Conservation (phyloP, 2,888 invertebrate genomes). For the Tanaodytes sp. region DNA sequence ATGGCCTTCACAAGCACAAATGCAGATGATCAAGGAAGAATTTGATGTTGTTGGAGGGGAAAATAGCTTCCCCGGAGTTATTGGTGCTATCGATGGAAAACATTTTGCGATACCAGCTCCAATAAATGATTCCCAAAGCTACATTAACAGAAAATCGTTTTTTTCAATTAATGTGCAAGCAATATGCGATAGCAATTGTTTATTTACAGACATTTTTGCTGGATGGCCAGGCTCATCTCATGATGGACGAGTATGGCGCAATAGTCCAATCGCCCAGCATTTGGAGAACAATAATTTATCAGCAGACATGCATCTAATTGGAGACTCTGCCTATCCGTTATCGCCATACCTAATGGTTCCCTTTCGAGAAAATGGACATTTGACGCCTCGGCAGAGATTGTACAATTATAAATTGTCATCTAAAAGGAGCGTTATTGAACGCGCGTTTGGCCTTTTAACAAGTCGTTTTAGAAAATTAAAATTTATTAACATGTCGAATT, state of each 20-base stretch:
- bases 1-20: too few species aligned
- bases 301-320: not conserved
- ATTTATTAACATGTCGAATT: not conserved
- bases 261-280: not conserved
- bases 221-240: not conserved
- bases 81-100: too few species aligned
- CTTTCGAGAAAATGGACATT: not conserved
- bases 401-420: not conserved
- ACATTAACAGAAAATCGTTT: too few species aligned
- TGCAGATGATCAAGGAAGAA: too few species aligned
- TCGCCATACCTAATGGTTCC: not conserved
- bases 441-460: not conserved
- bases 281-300: not conserved
- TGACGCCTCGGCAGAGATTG: not conserved
- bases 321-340: not conserved
- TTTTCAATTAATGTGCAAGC: not conserved
- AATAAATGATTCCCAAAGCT: too few species aligned
- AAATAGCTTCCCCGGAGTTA: too few species aligned
- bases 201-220: slow-evolving; percentile 1
- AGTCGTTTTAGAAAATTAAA: not conserved
- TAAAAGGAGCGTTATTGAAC: not conserved
- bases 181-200: not conserved
- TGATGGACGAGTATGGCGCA: not conserved
- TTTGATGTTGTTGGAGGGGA: too few species aligned
- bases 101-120: too few species aligned